Evolutionary conservation across 2,113 vertebrate species (phyloP).

Genomic region (Cottus gobio): DNA sequence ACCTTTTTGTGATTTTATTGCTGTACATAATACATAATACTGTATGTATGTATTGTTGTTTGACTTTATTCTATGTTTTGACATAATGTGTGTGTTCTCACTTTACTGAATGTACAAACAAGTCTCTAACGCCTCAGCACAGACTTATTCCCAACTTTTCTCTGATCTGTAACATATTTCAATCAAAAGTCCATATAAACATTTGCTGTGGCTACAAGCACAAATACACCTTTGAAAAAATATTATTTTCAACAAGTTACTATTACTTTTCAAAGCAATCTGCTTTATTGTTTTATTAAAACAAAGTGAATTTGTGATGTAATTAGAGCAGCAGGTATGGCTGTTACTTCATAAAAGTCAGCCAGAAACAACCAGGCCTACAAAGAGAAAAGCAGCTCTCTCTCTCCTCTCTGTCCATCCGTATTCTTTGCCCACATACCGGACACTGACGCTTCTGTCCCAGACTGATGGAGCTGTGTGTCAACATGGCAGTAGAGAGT

Average conservation of each 20-base stretch:
- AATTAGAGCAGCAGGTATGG: constrained; percentile 13
- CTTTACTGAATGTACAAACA: neutral
- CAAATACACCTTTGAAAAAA: neutral
- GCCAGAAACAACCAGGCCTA: neutral
- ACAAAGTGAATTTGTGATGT: neutral
- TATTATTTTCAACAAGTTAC: too few relatives aligned
- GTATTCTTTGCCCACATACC: constrained; percentile 6
- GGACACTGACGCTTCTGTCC: constrained; percentile 9
- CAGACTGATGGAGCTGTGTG: constrained; percentile 35
- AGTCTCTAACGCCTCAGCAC: neutral
- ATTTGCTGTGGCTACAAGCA: neutral
- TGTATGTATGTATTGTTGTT: neutral
- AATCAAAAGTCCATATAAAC: neutral
- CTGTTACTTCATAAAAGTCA: constrained; percentile 38
- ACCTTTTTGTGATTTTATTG: neutral
- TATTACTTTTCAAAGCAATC: neutral
- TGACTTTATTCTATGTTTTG: neutral
- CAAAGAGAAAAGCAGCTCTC: neutral
- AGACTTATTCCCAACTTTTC: neutral
- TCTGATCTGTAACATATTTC: neutral
- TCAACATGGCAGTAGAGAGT: constrained; percentile 12
- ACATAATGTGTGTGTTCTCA: neutral
- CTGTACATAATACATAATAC: neutral
- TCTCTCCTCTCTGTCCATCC: constrained; percentile 5
- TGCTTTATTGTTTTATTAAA: neutral